phyloP scores from a whole-genome alignment of 37 sponge, comb jelly and placozoan genomes.

The Halisarca cf. caerulea region DNA sequence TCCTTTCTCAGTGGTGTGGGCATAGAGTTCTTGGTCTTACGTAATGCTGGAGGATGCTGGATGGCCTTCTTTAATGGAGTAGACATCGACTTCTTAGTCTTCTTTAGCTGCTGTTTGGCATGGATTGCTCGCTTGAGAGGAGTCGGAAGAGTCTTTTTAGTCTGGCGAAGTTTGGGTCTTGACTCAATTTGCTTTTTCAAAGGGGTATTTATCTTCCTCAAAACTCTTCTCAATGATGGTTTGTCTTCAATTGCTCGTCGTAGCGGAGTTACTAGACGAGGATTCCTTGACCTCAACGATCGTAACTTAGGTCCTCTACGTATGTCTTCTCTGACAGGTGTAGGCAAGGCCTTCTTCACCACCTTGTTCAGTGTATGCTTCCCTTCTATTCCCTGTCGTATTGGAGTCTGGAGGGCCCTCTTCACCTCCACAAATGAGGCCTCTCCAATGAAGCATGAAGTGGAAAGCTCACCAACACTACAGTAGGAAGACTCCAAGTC shows the following conservation, averaged over 20 bases:
- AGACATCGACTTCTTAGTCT: constrained; percentile 40
- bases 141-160: background rate
- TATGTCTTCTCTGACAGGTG: constrained; percentile 59
- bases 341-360: constrained; percentile 41
- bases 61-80: constrained; percentile 65
- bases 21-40: constrained; percentile 36
- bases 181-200: constrained; percentile 10
- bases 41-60: constrained; percentile 1
- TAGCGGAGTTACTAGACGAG: constrained; percentile 58
- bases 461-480: constrained; percentile 23
- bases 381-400: constrained; percentile 30
- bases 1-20: constrained; percentile 39
- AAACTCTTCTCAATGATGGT: constrained; percentile 33
- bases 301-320: background rate
- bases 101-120: constrained; percentile 15
- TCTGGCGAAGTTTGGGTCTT: constrained; percentile 8
- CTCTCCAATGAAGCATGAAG: background rate
- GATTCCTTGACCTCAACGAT: background rate
- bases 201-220: constrained; percentile 51
- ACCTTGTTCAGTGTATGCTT: constrained; percentile 31
- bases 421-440: constrained; percentile 33
- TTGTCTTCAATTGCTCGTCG: constrained; percentile 43
- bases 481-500: constrained; percentile 18
- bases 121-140: constrained; percentile 43
- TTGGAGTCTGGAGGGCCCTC: constrained; percentile 38